Conservation (phyloP, 2,113 vertebrate species). For the Dipodomys merriami region DNA sequence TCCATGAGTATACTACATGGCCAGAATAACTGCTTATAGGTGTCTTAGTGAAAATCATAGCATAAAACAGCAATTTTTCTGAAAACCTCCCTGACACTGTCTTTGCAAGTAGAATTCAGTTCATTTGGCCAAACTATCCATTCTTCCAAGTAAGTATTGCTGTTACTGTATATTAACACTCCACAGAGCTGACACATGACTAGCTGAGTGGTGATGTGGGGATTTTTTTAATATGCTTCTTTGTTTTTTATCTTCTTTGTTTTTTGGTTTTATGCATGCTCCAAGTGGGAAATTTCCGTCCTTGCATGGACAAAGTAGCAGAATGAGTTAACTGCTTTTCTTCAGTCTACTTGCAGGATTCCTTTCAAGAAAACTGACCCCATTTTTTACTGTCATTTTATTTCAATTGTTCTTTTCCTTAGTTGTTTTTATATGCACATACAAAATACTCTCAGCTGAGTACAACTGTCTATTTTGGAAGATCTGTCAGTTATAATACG, state of each 20-base stretch:
- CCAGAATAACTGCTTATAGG: too few species aligned
- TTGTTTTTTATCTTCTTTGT: neutral
- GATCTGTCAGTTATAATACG: neutral
- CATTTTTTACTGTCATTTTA: conserved; percentile 1
- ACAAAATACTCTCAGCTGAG: neutral
- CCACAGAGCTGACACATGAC: neutral
- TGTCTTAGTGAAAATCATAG: too few species aligned
- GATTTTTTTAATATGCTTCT: neutral
- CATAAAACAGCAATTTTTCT: neutral
- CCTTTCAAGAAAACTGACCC: conserved; percentile 16
- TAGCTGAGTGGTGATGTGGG: neutral
- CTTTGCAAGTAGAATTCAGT: neutral
- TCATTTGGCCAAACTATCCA: neutral
- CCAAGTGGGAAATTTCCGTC: conserved; percentile 4
- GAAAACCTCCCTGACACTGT: neutral
- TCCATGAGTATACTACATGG: neutral
- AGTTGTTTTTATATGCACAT: neutral
- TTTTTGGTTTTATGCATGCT: neutral
- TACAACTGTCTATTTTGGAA: neutral
- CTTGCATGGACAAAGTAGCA: neutral
- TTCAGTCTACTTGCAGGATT: neutral
- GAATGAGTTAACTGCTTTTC: conserved; percentile 10
- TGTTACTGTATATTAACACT: neutral
- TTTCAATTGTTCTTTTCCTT: conserved; percentile 23
- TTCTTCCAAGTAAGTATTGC: neutral